These are phyloP conservation scores for Passerculus sandwichensis DNA, from an alignment of 2,797 vertebrate species.

Conservation along the genomic window DNA sequence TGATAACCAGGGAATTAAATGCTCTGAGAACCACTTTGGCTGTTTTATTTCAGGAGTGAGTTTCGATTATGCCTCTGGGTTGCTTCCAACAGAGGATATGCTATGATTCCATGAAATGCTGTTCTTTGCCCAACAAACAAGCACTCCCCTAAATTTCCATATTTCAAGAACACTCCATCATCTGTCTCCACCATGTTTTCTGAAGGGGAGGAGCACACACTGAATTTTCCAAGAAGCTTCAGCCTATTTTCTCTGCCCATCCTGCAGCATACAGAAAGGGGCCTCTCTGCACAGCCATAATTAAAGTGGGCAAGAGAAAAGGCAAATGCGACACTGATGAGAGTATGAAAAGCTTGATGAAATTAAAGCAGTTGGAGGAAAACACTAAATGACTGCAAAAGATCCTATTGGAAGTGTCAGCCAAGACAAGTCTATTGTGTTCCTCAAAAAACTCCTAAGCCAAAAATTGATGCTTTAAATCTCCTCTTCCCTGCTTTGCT, in stretches of 20 bases:
- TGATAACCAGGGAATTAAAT: too few species aligned
- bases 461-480: background rate
- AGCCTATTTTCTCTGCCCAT: background rate
- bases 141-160: background rate
- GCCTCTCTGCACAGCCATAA: background rate
- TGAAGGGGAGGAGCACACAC: background rate
- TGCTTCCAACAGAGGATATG: too few species aligned
- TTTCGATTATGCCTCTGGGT: too few species aligned
- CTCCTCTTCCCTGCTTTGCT: background rate
- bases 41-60: too few species aligned
- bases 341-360: background rate
- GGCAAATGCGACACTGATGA: background rate
- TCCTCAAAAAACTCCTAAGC: background rate
- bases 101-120: too few species aligned
- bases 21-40: too few species aligned
- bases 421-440: background rate
- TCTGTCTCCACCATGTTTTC: background rate
- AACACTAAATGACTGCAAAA: background rate
- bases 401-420: background rate
- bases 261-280: background rate
- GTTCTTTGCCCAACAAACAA: background rate
- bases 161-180: background rate
- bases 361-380: background rate
- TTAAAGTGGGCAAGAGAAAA: background rate
- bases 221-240: background rate